Evolutionary conservation across 1,140 invertebrate species (phyloP), one percentile per base, ranked within the genome.

Genomic region (Dinoponera quadriceps): DNA sequence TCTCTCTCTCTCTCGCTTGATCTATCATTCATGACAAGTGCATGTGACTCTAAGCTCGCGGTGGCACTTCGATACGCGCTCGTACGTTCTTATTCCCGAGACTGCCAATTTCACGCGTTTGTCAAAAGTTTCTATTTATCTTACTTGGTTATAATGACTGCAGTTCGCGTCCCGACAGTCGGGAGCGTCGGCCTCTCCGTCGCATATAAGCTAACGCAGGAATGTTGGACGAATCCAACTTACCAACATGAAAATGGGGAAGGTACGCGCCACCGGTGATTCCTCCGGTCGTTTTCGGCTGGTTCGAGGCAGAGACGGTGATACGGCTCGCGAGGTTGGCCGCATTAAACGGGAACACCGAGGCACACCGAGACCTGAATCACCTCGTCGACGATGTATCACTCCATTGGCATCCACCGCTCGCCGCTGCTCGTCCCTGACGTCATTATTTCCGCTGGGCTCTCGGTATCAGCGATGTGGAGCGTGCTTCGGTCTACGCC

Each of bases 371-470:
- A 78, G 68, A 18, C 74, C n/a, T 29, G 54, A 20, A 62, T 75
- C 80, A 57, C 74, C 71, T 48, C 65, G 44, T 44, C 38, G 38
- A 44, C 13, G 59, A 82, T 84, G 82, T 77, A 82, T 89, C 87
- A 89, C 57, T 55, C 72, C 74, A 62, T 85, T 88, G 83, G 72
- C 66, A 88, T 85, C 57, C 62, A 77, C 60, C 69, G 59, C 65
- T 86, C 63, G 75, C 33, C 27, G 51, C 22, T 54, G 16, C 65
- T 48, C 51, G 18, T 55, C 60, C 20, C 73, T 85, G 88, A 89
- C 88, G 88, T 89, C 88, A 89, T 89, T 82, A 89, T 87, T 89
- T 89, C 87, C 88, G 84, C 54, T 69, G 54, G 18, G 63, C 57
- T 83, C 78, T 25, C 33, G 55, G 51, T 72, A 62, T 57, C 54